Conservation (phyloP, 2,113 vertebrate species). For the Siniperca knerii region DNA sequence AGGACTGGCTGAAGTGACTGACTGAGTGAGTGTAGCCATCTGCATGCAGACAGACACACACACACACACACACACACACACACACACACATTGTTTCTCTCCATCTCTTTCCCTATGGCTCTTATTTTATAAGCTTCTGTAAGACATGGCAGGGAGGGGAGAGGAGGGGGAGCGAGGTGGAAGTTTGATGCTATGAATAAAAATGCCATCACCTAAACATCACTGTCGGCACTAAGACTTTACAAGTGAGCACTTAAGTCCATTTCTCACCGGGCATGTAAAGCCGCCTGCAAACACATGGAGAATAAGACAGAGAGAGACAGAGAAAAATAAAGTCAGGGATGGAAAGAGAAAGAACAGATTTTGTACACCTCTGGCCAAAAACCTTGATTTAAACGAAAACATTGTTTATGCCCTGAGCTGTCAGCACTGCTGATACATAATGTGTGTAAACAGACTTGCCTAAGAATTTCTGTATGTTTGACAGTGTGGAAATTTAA, state of each 20-base stretch:
- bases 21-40: slow-evolving; percentile 43
- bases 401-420: slow-evolving; percentile 47
- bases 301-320: not conserved
- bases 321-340: slow-evolving; percentile 1
- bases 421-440: slow-evolving; percentile 3
- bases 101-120: slow-evolving; percentile 29
- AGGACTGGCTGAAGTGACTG: slow-evolving; percentile 55
- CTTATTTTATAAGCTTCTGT: slow-evolving; percentile 47
- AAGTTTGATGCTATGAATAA: slow-evolving; percentile 56
- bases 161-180: not conserved
- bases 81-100: not conserved
- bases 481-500: not conserved
- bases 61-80: not conserved
- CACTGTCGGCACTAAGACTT: slow-evolving; percentile 47
- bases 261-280: slow-evolving; percentile 41
- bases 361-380: slow-evolving; percentile 26
- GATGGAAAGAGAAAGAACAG: not conserved
- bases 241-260: slow-evolving; percentile 50
- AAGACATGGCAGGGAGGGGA: not conserved
- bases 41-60: slow-evolving; percentile 43
- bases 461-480: not conserved
- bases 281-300: not conserved
- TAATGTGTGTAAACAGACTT: not conserved
- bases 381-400: slow-evolving; percentile 14
- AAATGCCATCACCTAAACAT: slow-evolving; percentile 53